Conservation (phyloP, 2,888 invertebrate species). For the Portevinia maculata region DNA sequence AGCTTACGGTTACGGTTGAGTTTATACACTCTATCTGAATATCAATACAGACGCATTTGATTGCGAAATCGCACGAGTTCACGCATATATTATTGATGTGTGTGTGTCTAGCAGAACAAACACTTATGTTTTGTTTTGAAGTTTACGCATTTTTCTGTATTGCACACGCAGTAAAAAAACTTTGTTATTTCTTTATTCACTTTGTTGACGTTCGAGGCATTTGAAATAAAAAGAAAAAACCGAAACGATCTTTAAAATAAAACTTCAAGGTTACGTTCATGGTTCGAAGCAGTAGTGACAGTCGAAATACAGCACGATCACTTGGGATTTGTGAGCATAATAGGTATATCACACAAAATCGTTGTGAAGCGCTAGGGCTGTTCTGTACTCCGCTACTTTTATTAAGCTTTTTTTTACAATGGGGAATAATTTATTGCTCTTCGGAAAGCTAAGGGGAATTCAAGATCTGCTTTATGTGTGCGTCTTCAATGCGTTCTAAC, state of each 20-base stretch:
- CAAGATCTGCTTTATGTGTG: slow-evolving; percentile 33
- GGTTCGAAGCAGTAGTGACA: slow-evolving; percentile 58
- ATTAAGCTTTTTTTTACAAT: slow-evolving; percentile 31
- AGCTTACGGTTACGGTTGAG: slow-evolving; percentile 36
- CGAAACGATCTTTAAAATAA: slow-evolving; percentile 63
- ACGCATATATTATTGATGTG: slow-evolving; percentile 27
- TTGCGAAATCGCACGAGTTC: slow-evolving; percentile 54
- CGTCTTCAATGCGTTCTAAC: slow-evolving; percentile 21
- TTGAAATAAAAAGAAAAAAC: slow-evolving; percentile 16
- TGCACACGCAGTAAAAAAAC: slow-evolving; percentile 66
- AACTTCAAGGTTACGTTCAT: slow-evolving; percentile 73
- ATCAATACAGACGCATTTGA: slow-evolving; percentile 27
- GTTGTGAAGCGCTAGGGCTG: slow-evolving; percentile 11
- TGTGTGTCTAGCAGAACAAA: slow-evolving; percentile 1
- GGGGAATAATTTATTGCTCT: slow-evolving; percentile 57
- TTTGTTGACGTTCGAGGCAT: slow-evolving; percentile 49
- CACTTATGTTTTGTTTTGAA: slow-evolving; percentile 39
- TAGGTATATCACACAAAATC: slow-evolving; percentile 62
- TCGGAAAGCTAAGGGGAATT: slow-evolving; percentile 50
- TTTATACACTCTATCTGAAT: slow-evolving; percentile 32
- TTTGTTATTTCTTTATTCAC: slow-evolving; percentile 47
- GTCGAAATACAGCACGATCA: slow-evolving; percentile 53
- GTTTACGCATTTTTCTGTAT: slow-evolving; percentile 52
- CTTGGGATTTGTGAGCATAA: slow-evolving; percentile 54
- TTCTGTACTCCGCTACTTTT: slow-evolving; percentile 23